Percentiles rank a stretch among this genome's conserved stretches.
phyloP scores from a whole-genome alignment of 2,797 vertebrate genomes.

The Harpagifer antarcticus region DNA sequence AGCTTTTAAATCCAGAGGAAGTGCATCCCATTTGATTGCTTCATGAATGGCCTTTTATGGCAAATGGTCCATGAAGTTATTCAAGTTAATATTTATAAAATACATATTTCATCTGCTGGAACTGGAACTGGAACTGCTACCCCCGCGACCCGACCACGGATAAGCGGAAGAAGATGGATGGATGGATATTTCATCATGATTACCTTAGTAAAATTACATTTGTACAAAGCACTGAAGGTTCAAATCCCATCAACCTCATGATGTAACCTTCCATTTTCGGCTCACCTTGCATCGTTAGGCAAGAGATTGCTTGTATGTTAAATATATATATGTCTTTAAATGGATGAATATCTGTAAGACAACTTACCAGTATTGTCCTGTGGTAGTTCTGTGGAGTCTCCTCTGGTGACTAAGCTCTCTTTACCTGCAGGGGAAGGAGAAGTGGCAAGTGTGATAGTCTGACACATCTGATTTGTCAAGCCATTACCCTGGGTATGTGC shows the following conservation, averaged over 20 bases:
- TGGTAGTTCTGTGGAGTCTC: conserved; percentile 9
- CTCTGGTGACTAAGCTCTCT: conserved; percentile 33
- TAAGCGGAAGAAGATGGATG: no score
- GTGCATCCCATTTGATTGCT: conserved; percentile 18
- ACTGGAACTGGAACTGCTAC: no score
- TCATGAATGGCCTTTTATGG: conserved; percentile 1
- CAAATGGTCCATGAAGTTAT: neutral
- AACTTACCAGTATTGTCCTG: conserved; percentile 23
- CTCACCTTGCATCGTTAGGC: neutral
- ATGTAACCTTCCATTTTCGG: neutral
- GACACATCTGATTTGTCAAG: conserved; percentile 80
- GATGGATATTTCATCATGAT: neutral
- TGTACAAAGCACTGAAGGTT: neutral
- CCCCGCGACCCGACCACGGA: no score
- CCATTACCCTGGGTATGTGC: conserved; percentile 67
- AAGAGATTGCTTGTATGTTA: conserved; percentile 1
- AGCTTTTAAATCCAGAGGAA: conserved; percentile 40
- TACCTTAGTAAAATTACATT: neutral
- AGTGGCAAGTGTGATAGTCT: conserved; percentile 68
- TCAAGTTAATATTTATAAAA: conserved; percentile 6
- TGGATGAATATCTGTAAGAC: conserved; percentile 1
- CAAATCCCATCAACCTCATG: neutral
- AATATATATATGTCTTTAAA: conserved; percentile 11
- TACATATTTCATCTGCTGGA: neutral
- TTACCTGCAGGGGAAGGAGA: conserved; percentile 62